Percentiles rank a stretch among this genome's conserved stretches.
phyloP scores from a whole-genome alignment of 2,113 vertebrate genomes.

The Isurus oxyrinchus region DNA sequence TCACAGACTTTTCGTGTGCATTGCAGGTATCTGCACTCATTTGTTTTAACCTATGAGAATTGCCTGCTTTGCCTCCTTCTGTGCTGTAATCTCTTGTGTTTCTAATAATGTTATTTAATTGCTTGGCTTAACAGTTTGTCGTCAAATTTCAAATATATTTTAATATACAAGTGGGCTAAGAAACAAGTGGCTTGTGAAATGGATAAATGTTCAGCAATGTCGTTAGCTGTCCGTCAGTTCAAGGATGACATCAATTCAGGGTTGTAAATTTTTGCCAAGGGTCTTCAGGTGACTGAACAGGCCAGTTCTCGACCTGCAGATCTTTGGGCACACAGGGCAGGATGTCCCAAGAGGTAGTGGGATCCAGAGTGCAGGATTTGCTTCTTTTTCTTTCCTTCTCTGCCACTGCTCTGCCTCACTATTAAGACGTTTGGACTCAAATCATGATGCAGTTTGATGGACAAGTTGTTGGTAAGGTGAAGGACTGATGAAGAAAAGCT shows the following conservation, averaged over 20 bases:
- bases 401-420: background rate
- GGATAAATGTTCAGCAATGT: background rate
- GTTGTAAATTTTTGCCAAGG: background rate
- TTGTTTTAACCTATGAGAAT: background rate
- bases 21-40: constrained; percentile 71
- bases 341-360: background rate
- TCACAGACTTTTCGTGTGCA: constrained; percentile 95
- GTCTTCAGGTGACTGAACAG: background rate
- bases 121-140: background rate
- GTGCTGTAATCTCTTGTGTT: background rate
- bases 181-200: background rate
- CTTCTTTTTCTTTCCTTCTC: background rate
- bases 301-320: background rate
- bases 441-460: background rate
- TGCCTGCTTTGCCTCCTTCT: background rate
- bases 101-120: background rate
- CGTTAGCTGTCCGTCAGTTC: background rate
- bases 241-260: background rate
- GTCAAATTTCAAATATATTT: background rate
- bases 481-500: too few relatives aligned
- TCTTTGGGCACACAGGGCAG: background rate
- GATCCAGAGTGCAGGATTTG: background rate
- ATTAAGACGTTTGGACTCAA: too few relatives aligned
- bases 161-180: background rate
- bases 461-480: background rate